Conservation (phyloP, 2,113 vertebrate species). For the Aphyosemion australe region DNA sequence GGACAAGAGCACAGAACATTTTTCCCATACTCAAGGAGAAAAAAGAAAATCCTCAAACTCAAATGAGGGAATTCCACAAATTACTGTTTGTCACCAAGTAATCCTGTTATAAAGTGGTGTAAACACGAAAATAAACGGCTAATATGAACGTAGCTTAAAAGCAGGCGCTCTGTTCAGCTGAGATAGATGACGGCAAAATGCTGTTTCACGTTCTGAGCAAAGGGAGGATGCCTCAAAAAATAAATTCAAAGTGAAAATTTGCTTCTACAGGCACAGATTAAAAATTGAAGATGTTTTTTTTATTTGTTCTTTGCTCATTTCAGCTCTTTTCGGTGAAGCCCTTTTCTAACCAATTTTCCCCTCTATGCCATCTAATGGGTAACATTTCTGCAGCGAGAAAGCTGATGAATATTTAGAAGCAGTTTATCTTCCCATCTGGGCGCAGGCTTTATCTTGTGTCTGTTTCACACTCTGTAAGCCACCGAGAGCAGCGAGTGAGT, state of each 20-base stretch:
- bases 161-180: conserved; percentile 58
- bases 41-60: conserved; percentile 74
- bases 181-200: conserved; percentile 46
- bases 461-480: conserved; percentile 59
- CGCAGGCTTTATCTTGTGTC: conserved; percentile 60
- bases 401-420: conserved; percentile 63
- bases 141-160: conserved; percentile 67
- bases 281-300: conserved; percentile 33
- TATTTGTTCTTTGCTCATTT: conserved; percentile 48
- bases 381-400: conserved; percentile 35
- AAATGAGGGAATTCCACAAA: conserved; percentile 82
- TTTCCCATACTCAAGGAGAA: conserved; percentile 18
- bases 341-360: conserved; percentile 16
- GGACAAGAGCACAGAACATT: conserved; percentile 59
- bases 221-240: conserved; percentile 45
- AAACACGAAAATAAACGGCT: conserved; percentile 79
- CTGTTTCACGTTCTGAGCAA: too few relatives aligned
- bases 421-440: conserved; percentile 67
- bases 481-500: conserved; percentile 50
- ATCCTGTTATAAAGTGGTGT: conserved; percentile 82
- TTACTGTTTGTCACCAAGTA: conserved; percentile 81
- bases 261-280: conserved; percentile 56
- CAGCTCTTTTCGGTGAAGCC: conserved; percentile 18
- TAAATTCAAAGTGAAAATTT: conserved; percentile 44
- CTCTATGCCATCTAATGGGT: conserved; percentile 37